Percentiles rank a stretch among this genome's conserved stretches.
These are phyloP conservation scores for Vombatus ursinus DNA, from an alignment of 2,113 vertebrate species.

Conservation along the genomic window DNA sequence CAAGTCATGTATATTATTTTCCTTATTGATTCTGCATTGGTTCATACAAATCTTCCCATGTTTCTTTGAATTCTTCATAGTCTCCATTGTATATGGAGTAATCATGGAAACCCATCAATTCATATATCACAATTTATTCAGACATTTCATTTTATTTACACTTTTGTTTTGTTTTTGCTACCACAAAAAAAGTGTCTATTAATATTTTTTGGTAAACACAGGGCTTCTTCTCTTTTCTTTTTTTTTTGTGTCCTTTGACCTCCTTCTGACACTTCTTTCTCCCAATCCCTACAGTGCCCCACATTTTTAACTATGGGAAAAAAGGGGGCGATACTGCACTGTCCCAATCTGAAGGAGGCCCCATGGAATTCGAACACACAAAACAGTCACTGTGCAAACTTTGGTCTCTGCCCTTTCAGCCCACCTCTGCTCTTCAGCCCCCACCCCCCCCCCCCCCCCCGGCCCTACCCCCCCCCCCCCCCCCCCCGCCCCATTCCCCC, in stretches of 20 bases:
- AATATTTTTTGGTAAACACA: background rate
- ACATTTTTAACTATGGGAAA: constrained; percentile 31
- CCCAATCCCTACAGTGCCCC: background rate
- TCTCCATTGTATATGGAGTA: background rate
- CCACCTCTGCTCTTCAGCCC: background rate
- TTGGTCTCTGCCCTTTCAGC: background rate
- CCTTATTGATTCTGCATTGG: background rate
- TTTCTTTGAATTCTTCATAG: background rate
- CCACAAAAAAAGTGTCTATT: background rate
- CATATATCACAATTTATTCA: background rate
- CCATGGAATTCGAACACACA: constrained; percentile 73
- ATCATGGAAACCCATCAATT: background rate
- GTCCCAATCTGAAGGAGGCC: constrained; percentile 62
- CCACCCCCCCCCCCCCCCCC: background rate
- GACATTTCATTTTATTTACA: background rate
- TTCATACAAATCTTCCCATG: background rate
- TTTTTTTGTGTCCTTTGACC: background rate
- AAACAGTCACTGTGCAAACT: constrained; percentile 62
- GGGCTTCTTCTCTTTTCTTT: background rate
- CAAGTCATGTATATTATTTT: background rate
- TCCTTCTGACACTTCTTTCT: constrained; percentile 44
- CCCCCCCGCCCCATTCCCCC: background rate
- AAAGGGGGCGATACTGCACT: constrained; percentile 51
- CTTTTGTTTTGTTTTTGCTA: background rate
- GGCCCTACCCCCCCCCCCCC: background rate